These are phyloP conservation scores for Lepidocyrtoides sp. DNA, from an alignment of 2,888 invertebrate genomes.

Conservation along the genomic window DNA sequence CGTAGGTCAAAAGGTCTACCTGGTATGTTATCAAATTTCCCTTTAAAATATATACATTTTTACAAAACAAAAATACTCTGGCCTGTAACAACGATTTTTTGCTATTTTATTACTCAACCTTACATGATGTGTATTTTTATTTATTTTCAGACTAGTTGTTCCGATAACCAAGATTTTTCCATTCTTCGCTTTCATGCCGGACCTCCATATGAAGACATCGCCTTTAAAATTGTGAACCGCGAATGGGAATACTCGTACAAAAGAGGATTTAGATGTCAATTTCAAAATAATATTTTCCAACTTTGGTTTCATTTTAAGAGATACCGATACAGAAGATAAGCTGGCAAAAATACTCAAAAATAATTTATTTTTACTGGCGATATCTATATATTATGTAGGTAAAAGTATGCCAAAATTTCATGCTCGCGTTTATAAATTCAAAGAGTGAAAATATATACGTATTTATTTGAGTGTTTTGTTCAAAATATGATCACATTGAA, in stretches of 20 bases:
- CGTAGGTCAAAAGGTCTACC: conserved; percentile 86
- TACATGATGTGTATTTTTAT: conserved; percentile 36
- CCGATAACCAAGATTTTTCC: conserved; percentile 98
- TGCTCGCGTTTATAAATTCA: neutral
- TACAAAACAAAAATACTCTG: too few species aligned
- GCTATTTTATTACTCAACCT: too few species aligned
- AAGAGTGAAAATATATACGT: neutral
- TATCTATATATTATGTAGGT: too few species aligned
- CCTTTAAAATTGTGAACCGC: conserved; percentile 99
- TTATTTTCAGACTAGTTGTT: conserved; percentile 93
- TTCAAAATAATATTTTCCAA: conserved; percentile 99
- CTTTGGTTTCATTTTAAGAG: conserved; percentile 99
- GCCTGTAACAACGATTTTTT: too few species aligned
- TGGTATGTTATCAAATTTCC: too few species aligned
- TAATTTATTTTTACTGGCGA: too few species aligned
- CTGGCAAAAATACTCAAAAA: too few species aligned
- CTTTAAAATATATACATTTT: too few species aligned
- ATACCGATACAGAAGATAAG: conserved; percentile 95
- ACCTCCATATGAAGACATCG: conserved; percentile 99
- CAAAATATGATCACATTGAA: neutral
- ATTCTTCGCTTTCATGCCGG: conserved; percentile 98
- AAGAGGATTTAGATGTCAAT: conserved; percentile 99
- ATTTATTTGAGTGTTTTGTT: neutral
- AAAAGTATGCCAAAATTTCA: too few species aligned
- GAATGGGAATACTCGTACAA: conserved; percentile 99